A percentile compares a stretch with the other conserved stretches of the same genome.
phyloP scores from a whole-genome alignment of 1,140 invertebrate species.

The Branchinecta lindahli region DNA sequence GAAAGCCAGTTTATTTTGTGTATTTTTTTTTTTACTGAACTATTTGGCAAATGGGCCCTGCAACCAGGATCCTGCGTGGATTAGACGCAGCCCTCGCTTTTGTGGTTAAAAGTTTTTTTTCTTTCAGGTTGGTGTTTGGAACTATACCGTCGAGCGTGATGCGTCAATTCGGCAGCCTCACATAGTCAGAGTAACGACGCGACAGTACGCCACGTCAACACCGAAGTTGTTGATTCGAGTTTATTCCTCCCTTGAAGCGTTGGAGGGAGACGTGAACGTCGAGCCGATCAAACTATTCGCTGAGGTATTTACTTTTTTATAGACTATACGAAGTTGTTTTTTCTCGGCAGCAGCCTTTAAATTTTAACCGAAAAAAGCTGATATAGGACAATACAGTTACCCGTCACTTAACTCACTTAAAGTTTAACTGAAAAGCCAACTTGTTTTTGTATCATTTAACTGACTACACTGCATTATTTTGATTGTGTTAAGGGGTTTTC shows the following conservation, averaged over 20 bases:
- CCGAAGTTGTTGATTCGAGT: neutral
- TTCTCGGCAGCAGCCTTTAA: neutral
- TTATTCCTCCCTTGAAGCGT: neutral
- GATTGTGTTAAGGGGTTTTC: too few relatives aligned
- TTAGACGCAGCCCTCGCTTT: too few relatives aligned
- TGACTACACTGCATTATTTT: too few relatives aligned
- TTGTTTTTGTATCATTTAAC: too few relatives aligned
- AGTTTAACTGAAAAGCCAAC: too few relatives aligned
- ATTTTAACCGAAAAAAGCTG: too few relatives aligned
- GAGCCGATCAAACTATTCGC: neutral
- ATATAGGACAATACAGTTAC: too few relatives aligned
- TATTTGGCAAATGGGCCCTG: too few relatives aligned
- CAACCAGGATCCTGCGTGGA: too few relatives aligned
- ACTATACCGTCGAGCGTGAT: neutral
- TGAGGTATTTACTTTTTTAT: neutral
- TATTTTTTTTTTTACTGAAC: too few relatives aligned
- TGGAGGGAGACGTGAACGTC: neutral
- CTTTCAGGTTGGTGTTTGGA: neutral
- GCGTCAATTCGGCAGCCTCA: neutral
- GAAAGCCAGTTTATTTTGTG: too few relatives aligned
- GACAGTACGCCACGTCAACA: neutral
- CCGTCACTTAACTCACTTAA: too few relatives aligned
- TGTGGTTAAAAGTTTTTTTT: neutral
- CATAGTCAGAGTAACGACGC: neutral
- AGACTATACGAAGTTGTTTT: neutral